Evolutionary conservation across 2,113 vertebrate species (phyloP), one percentile per base, ranked within the genome.

Genomic region (Dinomys branickii): DNA sequence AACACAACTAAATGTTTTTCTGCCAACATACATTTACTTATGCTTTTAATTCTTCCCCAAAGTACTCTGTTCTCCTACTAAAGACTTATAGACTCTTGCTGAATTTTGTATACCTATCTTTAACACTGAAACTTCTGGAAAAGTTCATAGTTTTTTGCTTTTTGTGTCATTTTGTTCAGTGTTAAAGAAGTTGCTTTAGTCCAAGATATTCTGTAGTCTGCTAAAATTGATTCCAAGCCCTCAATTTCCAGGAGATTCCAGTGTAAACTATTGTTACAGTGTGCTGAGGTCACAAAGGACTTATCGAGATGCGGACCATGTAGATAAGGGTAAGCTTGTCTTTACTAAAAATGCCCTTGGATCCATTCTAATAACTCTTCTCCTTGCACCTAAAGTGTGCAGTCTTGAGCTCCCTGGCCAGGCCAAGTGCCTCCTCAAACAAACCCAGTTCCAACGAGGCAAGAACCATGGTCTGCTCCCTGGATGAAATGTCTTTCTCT

Each of bases 41-140:
- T 24, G 13, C 7, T 41, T 61, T 78, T 63, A 13, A 16, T 85
- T 86, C 26, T 50, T 84, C 26, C 44, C 83, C 50, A 94, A 94
- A 69, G 22, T 86, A 44, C 7, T 86, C 14, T 65, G 77, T 94
- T 54, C n/a, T 91, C 75, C 26, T 58, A 96, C 63, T 88, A 13
- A 67, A 73, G 63, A 13, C 50, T 88, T 81, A 75, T 38, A 7
- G 33, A 80, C 52, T 44, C 30, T n/a, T 65, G 28, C 2, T 69
- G 35, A 71, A 24, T 71, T 93, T 78, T 54, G 26, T 52, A 65
- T 75, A 30, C 24, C 7, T 88, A 12, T 20, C 35, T 88, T 38
- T 19, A 44, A 81, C 16, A 65, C 22, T 59, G 16, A 89, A 80
- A 33, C 33, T 6, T 14, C 1, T 5, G 1, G 22, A n/a, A 77